Evolutionary conservation across 1,140 invertebrate species (phyloP).

Genomic region (Cydia pomonella): DNA sequence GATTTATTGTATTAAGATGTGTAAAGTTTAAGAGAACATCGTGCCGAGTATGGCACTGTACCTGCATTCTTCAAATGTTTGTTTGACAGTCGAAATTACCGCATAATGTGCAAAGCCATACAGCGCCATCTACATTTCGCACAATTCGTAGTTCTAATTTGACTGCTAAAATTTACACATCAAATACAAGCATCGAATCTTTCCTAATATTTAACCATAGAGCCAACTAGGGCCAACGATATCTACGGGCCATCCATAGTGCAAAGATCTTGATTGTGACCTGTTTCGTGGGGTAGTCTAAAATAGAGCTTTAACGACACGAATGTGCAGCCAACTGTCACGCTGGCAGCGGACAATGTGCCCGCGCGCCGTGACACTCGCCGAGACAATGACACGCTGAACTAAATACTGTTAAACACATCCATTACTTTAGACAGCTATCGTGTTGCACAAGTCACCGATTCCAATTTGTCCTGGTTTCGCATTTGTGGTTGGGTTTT

Average conservation of each 20-base stretch:
- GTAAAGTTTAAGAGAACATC: too few relatives aligned
- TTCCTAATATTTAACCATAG: too few relatives aligned
- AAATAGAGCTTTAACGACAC: slow-evolving; percentile 58
- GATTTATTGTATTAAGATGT: too few relatives aligned
- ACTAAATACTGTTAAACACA: slow-evolving; percentile 41
- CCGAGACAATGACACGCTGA: slow-evolving; percentile 53
- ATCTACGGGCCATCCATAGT: background rate
- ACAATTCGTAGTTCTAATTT: too few relatives aligned
- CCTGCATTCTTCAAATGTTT: too few relatives aligned
- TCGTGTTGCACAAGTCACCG: background rate
- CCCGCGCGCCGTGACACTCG: slow-evolving; percentile 45
- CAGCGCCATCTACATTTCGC: too few relatives aligned
- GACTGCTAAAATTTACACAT: too few relatives aligned
- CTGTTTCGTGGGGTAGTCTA: slow-evolving; percentile 29
- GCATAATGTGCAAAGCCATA: too few relatives aligned
- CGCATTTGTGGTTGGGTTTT: background rate
- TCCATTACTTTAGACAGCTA: slow-evolving; percentile 9
- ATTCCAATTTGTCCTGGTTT: background rate
- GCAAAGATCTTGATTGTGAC: background rate
- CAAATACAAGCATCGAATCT: too few relatives aligned
- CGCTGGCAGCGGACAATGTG: slow-evolving; percentile 61
- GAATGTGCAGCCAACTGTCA: slow-evolving; percentile 58
- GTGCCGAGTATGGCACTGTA: too few relatives aligned
- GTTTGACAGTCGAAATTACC: too few relatives aligned
- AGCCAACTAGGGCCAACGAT: too few relatives aligned